These are phyloP conservation scores for Reinhardtius hippoglossoides DNA, from an alignment of 2,113 vertebrate genomes.

Conservation along the genomic window DNA sequence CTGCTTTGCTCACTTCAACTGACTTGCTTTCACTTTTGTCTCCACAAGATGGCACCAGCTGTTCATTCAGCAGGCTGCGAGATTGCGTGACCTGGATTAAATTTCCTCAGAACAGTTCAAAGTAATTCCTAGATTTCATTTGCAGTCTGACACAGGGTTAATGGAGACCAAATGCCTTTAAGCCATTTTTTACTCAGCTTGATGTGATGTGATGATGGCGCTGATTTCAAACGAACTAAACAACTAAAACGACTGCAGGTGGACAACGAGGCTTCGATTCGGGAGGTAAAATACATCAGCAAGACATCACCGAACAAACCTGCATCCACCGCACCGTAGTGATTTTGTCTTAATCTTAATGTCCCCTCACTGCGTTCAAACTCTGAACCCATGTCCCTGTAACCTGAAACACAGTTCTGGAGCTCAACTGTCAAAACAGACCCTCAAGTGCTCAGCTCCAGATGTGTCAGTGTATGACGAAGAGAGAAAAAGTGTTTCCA, in stretches of 20 bases:
- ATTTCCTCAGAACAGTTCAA: neutral
- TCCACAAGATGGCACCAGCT: slow-evolving; percentile 25
- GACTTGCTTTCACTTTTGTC: neutral
- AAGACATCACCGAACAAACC: slow-evolving; percentile 1
- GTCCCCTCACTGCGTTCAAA: slow-evolving; percentile 17
- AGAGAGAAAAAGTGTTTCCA: slow-evolving; percentile 16
- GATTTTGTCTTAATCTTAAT: slow-evolving; percentile 21
- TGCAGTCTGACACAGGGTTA: slow-evolving; percentile 4
- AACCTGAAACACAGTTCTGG: slow-evolving; percentile 49
- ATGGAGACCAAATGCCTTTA: slow-evolving; percentile 26
- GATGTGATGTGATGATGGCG: neutral
- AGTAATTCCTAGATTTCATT: slow-evolving; percentile 8
- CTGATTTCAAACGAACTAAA: slow-evolving; percentile 11
- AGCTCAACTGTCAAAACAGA: slow-evolving; percentile 77
- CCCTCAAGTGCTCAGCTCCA: slow-evolving; percentile 57
- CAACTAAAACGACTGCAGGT: neutral
- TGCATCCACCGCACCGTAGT: neutral
- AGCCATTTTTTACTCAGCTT: neutral
- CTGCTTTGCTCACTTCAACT: neutral
- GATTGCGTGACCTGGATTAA: neutral
- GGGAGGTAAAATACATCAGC: neutral
- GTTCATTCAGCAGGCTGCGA: neutral
- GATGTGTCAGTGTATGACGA: slow-evolving; percentile 57
- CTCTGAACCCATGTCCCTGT: slow-evolving; percentile 50
- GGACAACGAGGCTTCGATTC: neutral